These are phyloP conservation scores for Orthonevra nobilis DNA, from an alignment of 2,888 invertebrate species.

Conservation along the genomic window DNA sequence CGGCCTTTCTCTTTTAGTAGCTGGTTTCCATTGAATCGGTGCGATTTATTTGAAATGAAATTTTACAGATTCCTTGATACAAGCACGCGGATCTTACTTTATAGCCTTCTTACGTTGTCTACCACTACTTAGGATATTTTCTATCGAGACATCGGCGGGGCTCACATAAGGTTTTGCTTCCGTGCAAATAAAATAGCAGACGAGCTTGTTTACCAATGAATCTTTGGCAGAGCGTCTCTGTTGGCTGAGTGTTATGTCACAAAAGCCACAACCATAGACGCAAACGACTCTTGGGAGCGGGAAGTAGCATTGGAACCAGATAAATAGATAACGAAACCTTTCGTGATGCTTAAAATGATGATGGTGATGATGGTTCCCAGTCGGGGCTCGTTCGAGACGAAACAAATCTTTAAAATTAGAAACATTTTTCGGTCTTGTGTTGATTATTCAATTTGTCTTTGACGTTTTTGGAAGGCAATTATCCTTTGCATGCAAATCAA, in stretches of 20 bases:
- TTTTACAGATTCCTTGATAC: slow-evolving; percentile 58
- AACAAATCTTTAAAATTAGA: too few species aligned
- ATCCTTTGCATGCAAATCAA: too few species aligned
- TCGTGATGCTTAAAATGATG: slow-evolving; percentile 40
- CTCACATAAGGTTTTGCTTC: slow-evolving; percentile 55
- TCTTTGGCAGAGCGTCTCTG: slow-evolving; percentile 31
- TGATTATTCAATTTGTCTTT: too few species aligned
- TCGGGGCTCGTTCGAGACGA: too few species aligned
- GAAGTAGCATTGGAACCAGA: slow-evolving; percentile 13
- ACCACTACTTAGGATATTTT: slow-evolving; percentile 39
- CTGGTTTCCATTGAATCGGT: slow-evolving; percentile 40
- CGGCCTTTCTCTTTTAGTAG: slow-evolving; percentile 62
- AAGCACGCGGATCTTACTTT: slow-evolving; percentile 25
- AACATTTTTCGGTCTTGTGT: too few species aligned
- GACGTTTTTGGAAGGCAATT: too few species aligned
- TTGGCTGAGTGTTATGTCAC: slow-evolving; percentile 52
- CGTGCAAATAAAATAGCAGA: slow-evolving; percentile 65
- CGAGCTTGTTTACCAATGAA: slow-evolving; percentile 50
- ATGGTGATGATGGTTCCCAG: too few species aligned
- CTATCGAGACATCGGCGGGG: slow-evolving; percentile 40
- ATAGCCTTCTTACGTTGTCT: slow-evolving; percentile 27
- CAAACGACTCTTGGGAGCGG: slow-evolving; percentile 42
- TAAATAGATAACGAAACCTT: slow-evolving; percentile 13
- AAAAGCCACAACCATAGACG: slow-evolving; percentile 12
- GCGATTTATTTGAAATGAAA: slow-evolving; percentile 66